These are phyloP conservation scores for Stegodyphus mimosarum DNA, from an alignment of 1,140 invertebrate genomes.

Conservation along the genomic window DNA sequence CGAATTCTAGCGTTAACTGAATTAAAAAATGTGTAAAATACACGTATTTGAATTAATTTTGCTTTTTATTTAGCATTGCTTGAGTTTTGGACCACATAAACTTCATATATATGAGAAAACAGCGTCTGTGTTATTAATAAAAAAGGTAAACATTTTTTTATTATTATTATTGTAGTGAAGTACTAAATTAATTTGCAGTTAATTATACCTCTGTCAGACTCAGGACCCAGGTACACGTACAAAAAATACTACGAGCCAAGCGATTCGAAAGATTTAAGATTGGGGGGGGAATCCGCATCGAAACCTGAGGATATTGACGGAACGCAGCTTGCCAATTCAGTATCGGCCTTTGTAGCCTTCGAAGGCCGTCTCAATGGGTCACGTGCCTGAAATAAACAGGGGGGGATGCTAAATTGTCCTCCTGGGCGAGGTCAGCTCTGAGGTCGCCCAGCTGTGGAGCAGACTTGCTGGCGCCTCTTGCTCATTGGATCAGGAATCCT, in stretches of 20 bases:
- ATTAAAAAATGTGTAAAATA: no score
- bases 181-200: neutral
- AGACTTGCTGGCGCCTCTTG: slow-evolving; percentile 7
- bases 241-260: neutral
- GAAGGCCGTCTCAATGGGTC: slow-evolving; percentile 19
- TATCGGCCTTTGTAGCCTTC: slow-evolving; percentile 8
- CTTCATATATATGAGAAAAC: no score
- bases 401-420: neutral
- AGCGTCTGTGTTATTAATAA: no score
- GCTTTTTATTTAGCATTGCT: no score
- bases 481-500: slow-evolving; percentile 10
- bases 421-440: slow-evolving; percentile 5
- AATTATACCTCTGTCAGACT: neutral
- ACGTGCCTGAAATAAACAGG: slow-evolving; percentile 7
- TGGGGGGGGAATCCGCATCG: neutral
- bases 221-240: neutral
- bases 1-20: no score
- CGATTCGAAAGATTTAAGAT: neutral
- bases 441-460: slow-evolving; percentile 17
- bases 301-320: neutral
- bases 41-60: no score
- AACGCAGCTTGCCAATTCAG: neutral
- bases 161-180: no score
- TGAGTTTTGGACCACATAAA: no score
- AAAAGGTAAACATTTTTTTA: no score